Base-by-base conservation (phyloP, 2,797 vertebrate genomes). In the Chelonia mydas region DNA sequence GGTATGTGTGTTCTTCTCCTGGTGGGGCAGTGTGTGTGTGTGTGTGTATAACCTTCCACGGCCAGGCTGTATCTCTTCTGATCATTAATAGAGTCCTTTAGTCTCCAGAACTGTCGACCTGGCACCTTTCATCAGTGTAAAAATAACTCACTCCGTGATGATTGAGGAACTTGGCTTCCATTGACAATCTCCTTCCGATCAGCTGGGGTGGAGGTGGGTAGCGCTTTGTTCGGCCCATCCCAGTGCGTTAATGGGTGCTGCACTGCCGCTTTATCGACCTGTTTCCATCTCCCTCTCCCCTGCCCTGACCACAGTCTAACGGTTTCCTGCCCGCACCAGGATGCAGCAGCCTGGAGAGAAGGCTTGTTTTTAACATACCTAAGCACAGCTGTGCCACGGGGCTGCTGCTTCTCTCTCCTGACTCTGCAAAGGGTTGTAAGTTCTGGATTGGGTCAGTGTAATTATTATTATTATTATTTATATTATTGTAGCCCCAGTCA, bases 281-380 rank as follows among this genome's bases (percentile, higher is more conserved):
- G 31, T 74, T 74, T 88, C 86, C 88, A 61, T 76, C 57, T 61
- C 50, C n/a, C 84, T 84, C 76, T 41, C 37, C 65, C n/a, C 45
- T 61, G 82, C 72, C 82, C 87, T 74, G 82, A 88, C 83, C 86
- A 92, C 77, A 92, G 37, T 28, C 86, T 51, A 84, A 92, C 81
- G 51, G 86, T 85, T 88, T 92, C 86, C 86, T 88, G 86, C 82
- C 61, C 37, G 6, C 53, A 84, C 82, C 86, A 85, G 47, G 51
- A 50, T 15, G 47, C 54, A 12, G 53, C 21, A 72, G 80, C 86
- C 49, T 47, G 82, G 82, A 81, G 50, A 50, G 61, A 81, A 68
- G 77, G 65, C 77, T 83, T 85, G 81, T 61, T 59, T 84, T 57
- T 85, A 50, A 92, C 45, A 76, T 76, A 76, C 74, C 74, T 27